These are phyloP conservation scores for Phrynocephalus guinanensis DNA, from an alignment of 2,797 vertebrate species.

Conservation along the genomic window DNA sequence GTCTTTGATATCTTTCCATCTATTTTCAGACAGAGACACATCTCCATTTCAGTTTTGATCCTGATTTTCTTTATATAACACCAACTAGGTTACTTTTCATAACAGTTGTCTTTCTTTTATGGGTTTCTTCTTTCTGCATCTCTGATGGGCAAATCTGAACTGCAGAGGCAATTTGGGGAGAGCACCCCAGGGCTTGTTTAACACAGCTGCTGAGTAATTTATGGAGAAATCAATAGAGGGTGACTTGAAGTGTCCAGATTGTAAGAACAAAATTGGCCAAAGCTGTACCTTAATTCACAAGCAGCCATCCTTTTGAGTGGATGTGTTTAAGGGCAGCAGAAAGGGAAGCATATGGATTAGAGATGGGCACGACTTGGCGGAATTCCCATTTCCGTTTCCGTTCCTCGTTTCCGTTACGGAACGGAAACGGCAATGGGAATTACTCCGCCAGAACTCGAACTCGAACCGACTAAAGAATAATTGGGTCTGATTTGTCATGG, in stretches of 20 bases:
- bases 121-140: slow-evolving; percentile 15
- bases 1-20: neutral
- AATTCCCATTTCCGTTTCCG: too few relatives aligned
- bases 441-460: too few relatives aligned
- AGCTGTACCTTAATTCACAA: slow-evolving; percentile 6
- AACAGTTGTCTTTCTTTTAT: slow-evolving; percentile 30
- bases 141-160: slow-evolving; percentile 19
- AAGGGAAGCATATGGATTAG: neutral
- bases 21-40: neutral
- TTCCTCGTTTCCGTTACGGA: too few relatives aligned
- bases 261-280: slow-evolving; percentile 19
- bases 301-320: neutral
- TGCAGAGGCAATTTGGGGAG: slow-evolving; percentile 2
- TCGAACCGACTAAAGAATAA: too few relatives aligned
- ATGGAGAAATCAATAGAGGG: slow-evolving; percentile 14
- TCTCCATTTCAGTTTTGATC: slow-evolving; percentile 10
- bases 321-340: slow-evolving; percentile 22
- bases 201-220: slow-evolving; percentile 24
- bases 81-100: slow-evolving; percentile 17
- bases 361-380: too few relatives aligned
- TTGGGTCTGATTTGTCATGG: too few relatives aligned
- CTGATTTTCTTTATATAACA: slow-evolving; percentile 7
- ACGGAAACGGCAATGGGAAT: too few relatives aligned
- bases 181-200: slow-evolving; percentile 20
- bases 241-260: slow-evolving; percentile 24